Base-by-base conservation (phyloP, 2,888 invertebrate genomes). In the Ganaspis brasiliensis region DNA sequence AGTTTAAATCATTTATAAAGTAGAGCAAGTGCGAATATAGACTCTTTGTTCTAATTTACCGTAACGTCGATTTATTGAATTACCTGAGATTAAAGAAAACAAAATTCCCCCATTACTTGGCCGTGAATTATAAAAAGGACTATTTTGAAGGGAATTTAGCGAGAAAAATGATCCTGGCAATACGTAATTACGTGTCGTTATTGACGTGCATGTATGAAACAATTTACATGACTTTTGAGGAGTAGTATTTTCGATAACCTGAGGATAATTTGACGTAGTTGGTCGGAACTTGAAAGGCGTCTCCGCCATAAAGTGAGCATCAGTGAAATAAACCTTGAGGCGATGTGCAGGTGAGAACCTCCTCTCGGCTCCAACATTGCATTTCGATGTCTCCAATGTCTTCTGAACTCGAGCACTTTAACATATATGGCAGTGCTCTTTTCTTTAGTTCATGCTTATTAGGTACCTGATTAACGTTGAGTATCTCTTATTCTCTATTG, bases 321-420 rank as follows among this genome's bases (percentile, higher is more conserved):
- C 37, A 40, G 19, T 12, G 8, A 16, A 63, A 63, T 40, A 63
- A 40, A 24, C 67, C 67, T 67, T 45, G 45, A 67, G 67, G 67
- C 67, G 24, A 40, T 45, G 24, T 21, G 67, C 67, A 67, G 63
- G 63, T 67, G 63, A 67, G 59, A 59, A 59, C 21, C 21, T 14
- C 55, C 40, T 37, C 19, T 40, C 63, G 0, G 21, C 21, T n/a
- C 21, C 10, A 40, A 12, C 63, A 63, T 63, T 63, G 63, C 63
- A 59, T 5, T 67, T 67, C 24, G 24, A 67, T 45, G 24, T 45
- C 16, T 45, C 16, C 24, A 24, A 21, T 21, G 14, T 21, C 40
- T 12, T 21, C 40, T 63, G 45, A 67, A 67, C 24, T 67, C 16
- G 61, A 61, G 5, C 37, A 61, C 37, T 61, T 61, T 61, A 37